Conservation (phyloP, 2,888 invertebrate species). For the Cyclophora punctaria region DNA sequence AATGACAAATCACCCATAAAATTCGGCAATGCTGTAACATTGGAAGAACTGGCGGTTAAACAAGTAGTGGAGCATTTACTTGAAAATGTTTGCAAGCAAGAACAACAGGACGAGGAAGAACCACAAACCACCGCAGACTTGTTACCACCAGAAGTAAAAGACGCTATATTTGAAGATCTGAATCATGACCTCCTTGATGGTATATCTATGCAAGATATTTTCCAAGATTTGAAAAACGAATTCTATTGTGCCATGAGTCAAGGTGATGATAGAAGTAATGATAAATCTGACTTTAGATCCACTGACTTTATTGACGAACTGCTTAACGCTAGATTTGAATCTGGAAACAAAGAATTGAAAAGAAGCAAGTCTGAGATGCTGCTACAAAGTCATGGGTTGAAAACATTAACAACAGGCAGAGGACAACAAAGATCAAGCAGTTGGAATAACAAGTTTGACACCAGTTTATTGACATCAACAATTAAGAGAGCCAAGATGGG, state of each 20-base stretch:
- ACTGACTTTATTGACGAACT: constrained; percentile 75
- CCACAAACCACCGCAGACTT: constrained; percentile 87
- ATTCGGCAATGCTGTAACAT: constrained; percentile 58
- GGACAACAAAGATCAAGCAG: constrained; percentile 80
- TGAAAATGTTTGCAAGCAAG: constrained; percentile 77
- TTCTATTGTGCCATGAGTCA: constrained; percentile 67
- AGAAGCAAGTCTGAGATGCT: constrained; percentile 80
- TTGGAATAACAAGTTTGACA: constrained; percentile 82
- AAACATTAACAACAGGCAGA: constrained; percentile 66
- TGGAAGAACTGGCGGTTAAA: constrained; percentile 73
- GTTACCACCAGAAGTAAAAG: constrained; percentile 89
- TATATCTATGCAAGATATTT: constrained; percentile 90
- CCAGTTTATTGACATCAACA: constrained; percentile 72
- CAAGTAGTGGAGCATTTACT: constrained; percentile 76
- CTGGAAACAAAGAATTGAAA: constrained; percentile 74
- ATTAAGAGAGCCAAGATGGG: constrained; percentile 81
- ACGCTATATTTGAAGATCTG: constrained; percentile 89
- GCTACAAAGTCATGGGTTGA: constrained; percentile 64
- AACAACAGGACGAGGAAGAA: constrained; percentile 82
- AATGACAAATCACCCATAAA: constrained; percentile 67
- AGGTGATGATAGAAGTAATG: constrained; percentile 57
- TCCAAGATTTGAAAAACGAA: constrained; percentile 81
- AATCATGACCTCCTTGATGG: constrained; percentile 88
- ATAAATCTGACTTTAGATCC: constrained; percentile 66
- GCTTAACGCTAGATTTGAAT: constrained; percentile 66